Percentiles rank a stretch among this genome's conserved stretches.
Conservation (phyloP, 2,888 invertebrate species). For the Oxycera nigricornis region DNA sequence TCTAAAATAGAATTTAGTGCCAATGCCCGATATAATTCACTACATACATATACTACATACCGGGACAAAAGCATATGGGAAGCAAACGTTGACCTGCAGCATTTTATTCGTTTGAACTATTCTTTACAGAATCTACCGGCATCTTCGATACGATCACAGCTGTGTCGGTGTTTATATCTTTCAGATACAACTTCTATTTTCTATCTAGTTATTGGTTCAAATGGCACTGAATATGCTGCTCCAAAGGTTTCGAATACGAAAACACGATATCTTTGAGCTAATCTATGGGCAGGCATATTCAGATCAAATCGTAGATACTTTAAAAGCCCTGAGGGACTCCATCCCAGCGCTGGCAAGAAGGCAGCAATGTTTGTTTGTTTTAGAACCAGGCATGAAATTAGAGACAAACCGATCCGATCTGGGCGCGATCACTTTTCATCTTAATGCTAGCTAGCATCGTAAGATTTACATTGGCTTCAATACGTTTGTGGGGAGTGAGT, state of each 20-base stretch:
- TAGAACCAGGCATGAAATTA: background rate
- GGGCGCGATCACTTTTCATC: background rate
- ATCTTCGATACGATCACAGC: background rate
- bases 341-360: background rate
- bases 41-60: too few species aligned
- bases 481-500: background rate
- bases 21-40: background rate
- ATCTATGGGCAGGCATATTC: background rate
- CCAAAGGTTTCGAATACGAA: background rate
- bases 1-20: background rate
- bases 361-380: background rate
- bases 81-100: constrained; percentile 2
- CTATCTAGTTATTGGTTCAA: background rate
- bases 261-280: background rate
- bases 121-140: background rate
- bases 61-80: background rate
- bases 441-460: background rate
- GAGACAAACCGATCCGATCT: background rate
- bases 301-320: background rate
- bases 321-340: background rate
- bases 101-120: background rate
- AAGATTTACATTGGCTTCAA: background rate
- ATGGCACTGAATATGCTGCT: background rate
- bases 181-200: background rate
- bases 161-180: background rate